Evolutionary conservation across 2,888 invertebrate genomes (phyloP).

Genomic region (Syrista parreyssii): DNA sequence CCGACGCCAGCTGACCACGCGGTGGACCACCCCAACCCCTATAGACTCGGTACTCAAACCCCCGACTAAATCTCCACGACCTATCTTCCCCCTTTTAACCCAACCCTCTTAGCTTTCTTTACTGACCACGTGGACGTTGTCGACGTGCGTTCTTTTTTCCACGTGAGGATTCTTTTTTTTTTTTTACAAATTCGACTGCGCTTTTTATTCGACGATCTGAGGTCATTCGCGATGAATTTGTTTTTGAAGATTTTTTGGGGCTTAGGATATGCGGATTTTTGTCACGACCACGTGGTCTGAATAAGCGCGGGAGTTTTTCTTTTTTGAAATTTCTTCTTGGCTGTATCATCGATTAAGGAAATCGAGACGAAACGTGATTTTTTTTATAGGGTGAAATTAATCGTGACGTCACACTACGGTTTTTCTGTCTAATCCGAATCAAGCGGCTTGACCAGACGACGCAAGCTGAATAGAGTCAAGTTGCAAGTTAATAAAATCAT

Average conservation of each 20-base stretch:
- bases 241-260: background rate
- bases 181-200: background rate
- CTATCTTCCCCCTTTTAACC: conserved; percentile 11
- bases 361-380: background rate
- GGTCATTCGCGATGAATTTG: background rate
- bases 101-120: conserved; percentile 15
- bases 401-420: background rate
- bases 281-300: conserved; percentile 26
- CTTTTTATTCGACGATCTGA: background rate
- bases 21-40: conserved; percentile 58
- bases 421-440: background rate
- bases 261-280: background rate
- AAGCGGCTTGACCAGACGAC: background rate
- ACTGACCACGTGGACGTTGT: conserved; percentile 19
- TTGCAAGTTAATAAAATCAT: background rate
- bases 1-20: conserved; percentile 62
- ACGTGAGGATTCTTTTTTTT: background rate
- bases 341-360: background rate
- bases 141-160: background rate
- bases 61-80: conserved; percentile 31
- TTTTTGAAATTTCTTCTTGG: background rate
- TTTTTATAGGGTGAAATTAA: background rate
- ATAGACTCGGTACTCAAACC: conserved; percentile 46
- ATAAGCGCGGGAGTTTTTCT: background rate
- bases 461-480: background rate